phyloP scores from a whole-genome alignment of 2,113 vertebrate species.

The Salminus brasiliensis region DNA sequence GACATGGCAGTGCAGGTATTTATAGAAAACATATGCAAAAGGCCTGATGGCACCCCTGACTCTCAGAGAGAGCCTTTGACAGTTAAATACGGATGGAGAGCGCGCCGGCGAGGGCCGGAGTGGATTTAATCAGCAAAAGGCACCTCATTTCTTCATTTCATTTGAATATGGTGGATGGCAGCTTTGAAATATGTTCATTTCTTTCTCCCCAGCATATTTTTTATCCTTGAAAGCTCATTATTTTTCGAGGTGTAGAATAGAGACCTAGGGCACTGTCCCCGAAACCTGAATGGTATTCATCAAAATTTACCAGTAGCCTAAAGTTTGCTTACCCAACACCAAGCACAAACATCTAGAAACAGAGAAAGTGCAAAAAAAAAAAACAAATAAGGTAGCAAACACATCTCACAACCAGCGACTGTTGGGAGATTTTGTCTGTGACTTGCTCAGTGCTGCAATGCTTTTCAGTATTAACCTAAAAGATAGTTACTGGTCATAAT shows the following conservation, averaged over 20 bases:
- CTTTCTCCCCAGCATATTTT: slow-evolving; percentile 79
- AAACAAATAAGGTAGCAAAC: not conserved
- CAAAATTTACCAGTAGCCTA: slow-evolving; percentile 80
- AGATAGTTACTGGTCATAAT: too few species aligned
- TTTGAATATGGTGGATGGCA: slow-evolving; percentile 80
- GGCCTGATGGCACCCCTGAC: slow-evolving; percentile 73
- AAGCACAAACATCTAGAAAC: slow-evolving; percentile 2
- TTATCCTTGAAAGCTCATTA: slow-evolving; percentile 92
- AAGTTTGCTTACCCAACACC: slow-evolving; percentile 66
- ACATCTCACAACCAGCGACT: not conserved
- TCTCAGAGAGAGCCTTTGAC: slow-evolving; percentile 79
- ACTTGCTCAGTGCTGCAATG: not conserved
- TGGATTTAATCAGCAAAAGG: slow-evolving; percentile 82
- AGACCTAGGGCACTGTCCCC: slow-evolving; percentile 72
- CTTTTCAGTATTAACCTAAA: not conserved
- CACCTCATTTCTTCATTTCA: slow-evolving; percentile 80
- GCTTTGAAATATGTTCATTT: slow-evolving; percentile 78
- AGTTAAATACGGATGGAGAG: slow-evolving; percentile 81
- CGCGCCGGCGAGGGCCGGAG: slow-evolving; percentile 67
- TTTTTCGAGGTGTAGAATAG: slow-evolving; percentile 77
- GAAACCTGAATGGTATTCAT: slow-evolving; percentile 83
- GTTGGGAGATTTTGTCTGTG: not conserved
- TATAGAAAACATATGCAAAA: slow-evolving; percentile 84
- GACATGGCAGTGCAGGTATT: slow-evolving; percentile 77
- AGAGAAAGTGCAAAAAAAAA: not conserved